phyloP scores from a whole-genome alignment of 2,888 invertebrate species.

The Stenodema calcarata region DNA sequence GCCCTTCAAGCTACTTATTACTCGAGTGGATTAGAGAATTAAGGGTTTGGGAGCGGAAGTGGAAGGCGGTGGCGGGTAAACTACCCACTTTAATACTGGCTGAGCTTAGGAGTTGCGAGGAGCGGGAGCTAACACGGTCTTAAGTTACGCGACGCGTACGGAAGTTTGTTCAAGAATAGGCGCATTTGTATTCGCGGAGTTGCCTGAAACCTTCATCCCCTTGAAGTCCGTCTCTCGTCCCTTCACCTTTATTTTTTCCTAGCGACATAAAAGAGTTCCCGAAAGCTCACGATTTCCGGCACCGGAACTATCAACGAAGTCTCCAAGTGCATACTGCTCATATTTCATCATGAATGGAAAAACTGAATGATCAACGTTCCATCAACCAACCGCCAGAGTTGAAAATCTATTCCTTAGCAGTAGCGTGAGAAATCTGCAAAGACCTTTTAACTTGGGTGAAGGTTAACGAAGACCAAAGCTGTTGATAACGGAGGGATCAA shows the following conservation, averaged over 20 bases:
- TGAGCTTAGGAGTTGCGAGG: background rate
- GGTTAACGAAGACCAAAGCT: too few relatives aligned
- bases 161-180: slow-evolving; percentile 19
- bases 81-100: background rate
- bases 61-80: background rate
- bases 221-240: background rate
- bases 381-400: too few relatives aligned
- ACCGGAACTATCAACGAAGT: too few relatives aligned
- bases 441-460: too few relatives aligned
- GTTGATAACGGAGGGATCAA: background rate
- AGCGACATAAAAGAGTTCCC: background rate
- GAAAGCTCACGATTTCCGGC: background rate
- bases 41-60: background rate
- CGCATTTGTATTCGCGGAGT: background rate
- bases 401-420: too few relatives aligned
- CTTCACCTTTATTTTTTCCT: background rate
- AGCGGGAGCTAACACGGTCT: background rate
- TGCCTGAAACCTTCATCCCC: background rate
- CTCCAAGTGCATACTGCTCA: too few relatives aligned
- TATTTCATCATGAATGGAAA: too few relatives aligned
- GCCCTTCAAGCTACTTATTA: slow-evolving; percentile 14
- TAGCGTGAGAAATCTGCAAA: too few relatives aligned
- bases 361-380: too few relatives aligned
- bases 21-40: slow-evolving; percentile 19
- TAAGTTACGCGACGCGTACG: background rate